Base-by-base conservation (phyloP, 2,113 vertebrate species). In the Lucifuga dentata region DNA sequence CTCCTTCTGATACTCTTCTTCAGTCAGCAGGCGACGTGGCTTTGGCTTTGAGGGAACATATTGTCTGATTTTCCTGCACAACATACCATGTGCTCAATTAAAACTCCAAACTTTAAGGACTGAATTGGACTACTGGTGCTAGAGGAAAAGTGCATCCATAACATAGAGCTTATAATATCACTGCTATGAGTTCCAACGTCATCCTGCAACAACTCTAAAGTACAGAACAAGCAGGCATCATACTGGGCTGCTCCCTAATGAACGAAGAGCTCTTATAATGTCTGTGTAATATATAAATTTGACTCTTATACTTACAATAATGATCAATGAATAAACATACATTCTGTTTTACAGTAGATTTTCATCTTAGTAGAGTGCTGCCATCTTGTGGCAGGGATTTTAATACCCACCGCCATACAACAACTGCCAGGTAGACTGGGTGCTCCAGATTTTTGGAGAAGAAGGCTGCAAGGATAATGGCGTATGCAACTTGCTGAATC, bases 1-100 rank as follows among this genome's bases (percentile, higher is more conserved):
- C 85, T 98, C 92, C 36, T 92, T 79, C 53, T 93, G 93, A 84
- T 93, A 99, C 43, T 99, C 95, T 68, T 98, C 96, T 83, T 98
- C 95, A 0, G 95, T 95, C 74, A 99, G 86, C 68, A 99, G 92
- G 16, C 90, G 93, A 3, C 93, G 96, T 0, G 95, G 94, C 39
- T 84, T 69, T 0, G 89, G 92, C 68, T 90, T 92, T 48, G 68
- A 88, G 80, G 20, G 21, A 67, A 92, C 62, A 11, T 1, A 88
- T 2, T 33, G 79, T 82, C 72, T 89, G 26, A 94, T 26, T 73
- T 75, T 95, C 89, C 97, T 98, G 90, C 52, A 68, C 35, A 3
- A 23, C n/a, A 38, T 0, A 65, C 9, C 75, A 49, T 33, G 3
- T n/a, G 16, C 13, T 58, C 15, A 9, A 24, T 26, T 16, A 21